Evolutionary conservation across 2,113 vertebrate species (phyloP).

Genomic region (Speoplatyrhinus poulsoni): DNA sequence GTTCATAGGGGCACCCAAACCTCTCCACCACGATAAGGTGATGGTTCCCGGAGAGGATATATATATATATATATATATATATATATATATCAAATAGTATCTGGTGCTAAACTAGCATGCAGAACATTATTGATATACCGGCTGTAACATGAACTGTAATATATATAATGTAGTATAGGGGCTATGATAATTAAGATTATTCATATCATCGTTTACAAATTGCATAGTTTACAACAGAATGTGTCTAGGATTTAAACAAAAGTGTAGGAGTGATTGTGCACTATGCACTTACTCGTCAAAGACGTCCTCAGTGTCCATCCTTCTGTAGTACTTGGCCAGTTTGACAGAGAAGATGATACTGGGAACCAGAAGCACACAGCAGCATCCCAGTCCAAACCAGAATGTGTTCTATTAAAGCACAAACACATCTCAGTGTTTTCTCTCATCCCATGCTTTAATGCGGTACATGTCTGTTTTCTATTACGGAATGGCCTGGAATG

Average conservation of each 20-base stretch:
- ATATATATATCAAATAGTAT: not conserved
- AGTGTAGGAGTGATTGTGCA: not conserved
- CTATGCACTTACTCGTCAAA: conserved; percentile 91
- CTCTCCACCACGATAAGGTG: too few relatives aligned
- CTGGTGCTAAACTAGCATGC: not conserved
- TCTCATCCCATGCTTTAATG: not conserved
- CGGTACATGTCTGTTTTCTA: not conserved
- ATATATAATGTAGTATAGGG: too few relatives aligned
- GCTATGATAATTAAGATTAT: too few relatives aligned
- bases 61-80: not conserved
- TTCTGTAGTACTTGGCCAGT: conserved; percentile 86
- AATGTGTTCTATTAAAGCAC: conserved; percentile 85
- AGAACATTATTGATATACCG: not conserved
- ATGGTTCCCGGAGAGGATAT: too few relatives aligned
- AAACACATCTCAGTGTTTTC: conserved; percentile 3
- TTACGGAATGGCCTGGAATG: not conserved
- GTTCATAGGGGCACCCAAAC: too few relatives aligned
- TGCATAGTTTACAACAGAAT: not conserved
- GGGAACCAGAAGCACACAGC: conserved; percentile 87
- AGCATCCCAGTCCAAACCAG: conserved; percentile 94
- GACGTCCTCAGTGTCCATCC: conserved; percentile 97
- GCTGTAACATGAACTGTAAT: too few relatives aligned
- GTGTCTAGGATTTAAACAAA: too few relatives aligned
- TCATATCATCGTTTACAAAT: too few relatives aligned
- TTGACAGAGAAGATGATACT: conserved; percentile 88